Percentiles rank a stretch among this genome's conserved stretches.
phyloP scores from a whole-genome alignment of 2,113 vertebrate genomes.

The Manacus vitellinus region DNA sequence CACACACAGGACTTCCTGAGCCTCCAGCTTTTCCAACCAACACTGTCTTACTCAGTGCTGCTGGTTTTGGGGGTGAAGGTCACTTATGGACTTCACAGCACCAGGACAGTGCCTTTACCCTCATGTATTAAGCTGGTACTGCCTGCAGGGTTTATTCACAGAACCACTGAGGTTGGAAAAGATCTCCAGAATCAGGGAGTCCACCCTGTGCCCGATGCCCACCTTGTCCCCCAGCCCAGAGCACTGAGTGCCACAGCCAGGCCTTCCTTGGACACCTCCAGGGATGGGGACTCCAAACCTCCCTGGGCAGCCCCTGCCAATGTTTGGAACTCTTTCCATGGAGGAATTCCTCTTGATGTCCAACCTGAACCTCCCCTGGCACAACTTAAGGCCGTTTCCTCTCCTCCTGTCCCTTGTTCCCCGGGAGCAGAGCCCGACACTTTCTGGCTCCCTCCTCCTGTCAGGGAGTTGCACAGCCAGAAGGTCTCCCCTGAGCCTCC shows the following conservation, averaged over 20 bases:
- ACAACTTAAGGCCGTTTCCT: neutral
- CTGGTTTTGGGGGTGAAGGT: accelerated
- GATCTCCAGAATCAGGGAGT: accelerated
- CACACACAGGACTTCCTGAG: neutral
- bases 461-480: neutral
- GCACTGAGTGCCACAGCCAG: accelerated
- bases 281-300: neutral
- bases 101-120: accelerated
- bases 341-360: accelerated
- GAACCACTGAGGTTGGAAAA: neutral
- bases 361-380: accelerated
- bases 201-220: neutral
- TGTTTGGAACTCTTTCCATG: neutral
- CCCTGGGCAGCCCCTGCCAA: too few species aligned
- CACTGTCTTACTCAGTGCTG: accelerated
- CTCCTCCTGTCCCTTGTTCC: neutral
- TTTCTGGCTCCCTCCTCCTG: neutral
- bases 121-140: accelerated
- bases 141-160: neutral
- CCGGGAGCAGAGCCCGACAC: accelerated
- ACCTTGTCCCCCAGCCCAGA: neutral
- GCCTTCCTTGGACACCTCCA: accelerated
- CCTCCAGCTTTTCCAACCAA: neutral
- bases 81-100: accelerated
- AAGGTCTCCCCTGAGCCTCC: neutral